Base-by-base conservation (phyloP, 2,888 invertebrate species). In the Chaetogeoica ovagalla region DNA sequence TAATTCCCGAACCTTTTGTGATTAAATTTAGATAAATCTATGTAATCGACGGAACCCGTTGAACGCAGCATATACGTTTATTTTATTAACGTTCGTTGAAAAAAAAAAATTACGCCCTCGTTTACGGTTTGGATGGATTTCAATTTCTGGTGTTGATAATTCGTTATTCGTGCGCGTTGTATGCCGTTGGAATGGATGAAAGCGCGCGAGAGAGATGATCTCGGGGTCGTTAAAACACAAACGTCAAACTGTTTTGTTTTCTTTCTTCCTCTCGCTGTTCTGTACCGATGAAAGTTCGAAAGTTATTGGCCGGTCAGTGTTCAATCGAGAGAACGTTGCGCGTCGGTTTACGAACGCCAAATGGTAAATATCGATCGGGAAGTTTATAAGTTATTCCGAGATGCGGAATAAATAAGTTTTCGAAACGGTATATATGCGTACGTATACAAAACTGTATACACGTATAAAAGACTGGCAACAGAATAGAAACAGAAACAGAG, bases 291-390 rank as follows among this genome's bases (percentile, higher is more conserved):
- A 37, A 77, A 62, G 69, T 77, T 69, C 21, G 23, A 60, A 62
- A 69, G 69, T 77, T 77, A 48, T 48, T 69, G 17, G 48, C 6
- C 77, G 52, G 52, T 39, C 62, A 70, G 69, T 43, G 19, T 77
- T 77, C 30, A 77, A 37, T 52, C 19, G 23, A 66, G 43, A 43
- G 57, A 30, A 43, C 55, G 11, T 57, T 11, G 13, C 48, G 13
- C 13, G 59, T 43, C 13, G 39, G 74, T 65, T 74, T 74, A 65
- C 39, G 74, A 65, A 43, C 30, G 30, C 43, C 43, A 66, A 75
- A 75, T 43, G 43, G 23, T 75, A 74, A n/a, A 74, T 75, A 75
- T 75, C 43, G 75, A 75, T 75, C 57, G 66, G n/a, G 43, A 68
- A 75, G 30, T 30, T 66, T 66, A 65, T 30, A 75, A 68, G 59